Percentiles rank a stretch among this genome's conserved stretches.
These are phyloP conservation scores for Corythornis madagascariensis DNA, from an alignment of 2,113 vertebrate genomes.

Conservation along the genomic window DNA sequence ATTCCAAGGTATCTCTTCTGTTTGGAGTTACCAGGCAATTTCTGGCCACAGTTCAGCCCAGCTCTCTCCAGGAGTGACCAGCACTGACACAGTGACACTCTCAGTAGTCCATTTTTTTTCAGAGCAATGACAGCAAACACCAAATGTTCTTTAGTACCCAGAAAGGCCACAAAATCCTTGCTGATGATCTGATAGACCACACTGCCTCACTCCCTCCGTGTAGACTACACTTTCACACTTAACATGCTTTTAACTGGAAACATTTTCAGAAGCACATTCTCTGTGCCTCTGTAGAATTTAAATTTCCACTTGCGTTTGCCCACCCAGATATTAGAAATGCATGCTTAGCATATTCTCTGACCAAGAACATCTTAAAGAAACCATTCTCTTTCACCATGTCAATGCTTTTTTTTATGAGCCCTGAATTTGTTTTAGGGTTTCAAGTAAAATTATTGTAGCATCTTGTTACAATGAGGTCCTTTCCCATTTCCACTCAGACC, in stretches of 20 bases:
- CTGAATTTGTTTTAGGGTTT: slow-evolving; percentile 67
- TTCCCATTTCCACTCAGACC: slow-evolving; percentile 26
- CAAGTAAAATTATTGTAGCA: slow-evolving; percentile 57
- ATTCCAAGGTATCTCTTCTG: not conserved
- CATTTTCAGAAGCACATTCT: slow-evolving; percentile 68
- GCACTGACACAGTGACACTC: not conserved
- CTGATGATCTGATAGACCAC: slow-evolving; percentile 44
- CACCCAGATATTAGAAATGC: slow-evolving; percentile 60
- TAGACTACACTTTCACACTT: slow-evolving; percentile 60
- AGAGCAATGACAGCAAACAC: not conserved
- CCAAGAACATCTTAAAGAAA: slow-evolving; percentile 74
- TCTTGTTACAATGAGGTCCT: slow-evolving; percentile 60
- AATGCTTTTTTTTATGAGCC: slow-evolving; percentile 47
- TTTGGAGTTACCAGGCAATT: not conserved
- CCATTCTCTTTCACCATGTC: slow-evolving; percentile 69
- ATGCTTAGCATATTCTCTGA: slow-evolving; percentile 59
- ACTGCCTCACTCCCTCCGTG: not conserved
- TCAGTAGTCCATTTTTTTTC: not conserved
- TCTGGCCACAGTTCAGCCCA: not conserved
- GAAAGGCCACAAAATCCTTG: slow-evolving; percentile 4
- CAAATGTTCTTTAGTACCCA: not conserved
- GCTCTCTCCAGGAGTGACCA: not conserved
- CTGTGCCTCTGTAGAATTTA: slow-evolving; percentile 66
- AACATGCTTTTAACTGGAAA: slow-evolving; percentile 57
- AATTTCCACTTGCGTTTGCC: slow-evolving; percentile 64